A percentile compares a stretch with the other conserved stretches of the same genome.
These are phyloP conservation scores for Martes martes DNA, from an alignment of 2,113 vertebrate species.

Conservation along the genomic window DNA sequence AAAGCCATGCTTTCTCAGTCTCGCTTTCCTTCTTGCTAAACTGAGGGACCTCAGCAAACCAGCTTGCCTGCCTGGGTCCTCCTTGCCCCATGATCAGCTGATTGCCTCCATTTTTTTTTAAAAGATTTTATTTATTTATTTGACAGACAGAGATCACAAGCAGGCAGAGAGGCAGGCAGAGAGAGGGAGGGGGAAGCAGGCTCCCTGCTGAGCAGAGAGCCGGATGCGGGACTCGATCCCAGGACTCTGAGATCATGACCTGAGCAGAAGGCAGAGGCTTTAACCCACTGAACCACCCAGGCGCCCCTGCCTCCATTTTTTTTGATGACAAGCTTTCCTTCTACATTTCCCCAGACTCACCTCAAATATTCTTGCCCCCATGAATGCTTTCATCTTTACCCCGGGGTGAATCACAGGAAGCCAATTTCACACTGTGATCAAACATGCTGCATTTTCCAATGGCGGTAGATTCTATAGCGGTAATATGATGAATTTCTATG, in stretches of 20 bases:
- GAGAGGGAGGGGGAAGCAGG: no score
- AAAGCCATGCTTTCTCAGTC: not conserved
- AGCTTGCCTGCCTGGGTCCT: not conserved
- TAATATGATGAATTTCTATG: not conserved
- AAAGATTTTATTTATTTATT: no score
- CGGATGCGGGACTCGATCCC: no score
- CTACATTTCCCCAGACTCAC: not conserved
- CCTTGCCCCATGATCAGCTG: not conserved
- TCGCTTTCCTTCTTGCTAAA: not conserved
- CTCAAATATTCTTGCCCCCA: not conserved
- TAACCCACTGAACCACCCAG: no score
- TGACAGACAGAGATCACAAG: no score
- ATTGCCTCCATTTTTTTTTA: not conserved
- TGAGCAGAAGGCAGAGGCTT: no score
- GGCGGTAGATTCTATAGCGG: not conserved
- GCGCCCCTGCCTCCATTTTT: not conserved
- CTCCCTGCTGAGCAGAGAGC: no score
- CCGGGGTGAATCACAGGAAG: conserved; percentile 3
- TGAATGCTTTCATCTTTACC: not conserved
- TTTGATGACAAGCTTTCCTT: conserved; percentile 25
- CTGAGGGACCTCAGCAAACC: not conserved
- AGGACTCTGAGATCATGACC: no score
- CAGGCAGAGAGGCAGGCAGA: no score
- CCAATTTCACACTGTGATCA: not conserved
- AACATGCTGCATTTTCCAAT: conserved; percentile 21